phyloP scores from a whole-genome alignment of 2,113 vertebrate genomes.

The Prinia subflava region DNA sequence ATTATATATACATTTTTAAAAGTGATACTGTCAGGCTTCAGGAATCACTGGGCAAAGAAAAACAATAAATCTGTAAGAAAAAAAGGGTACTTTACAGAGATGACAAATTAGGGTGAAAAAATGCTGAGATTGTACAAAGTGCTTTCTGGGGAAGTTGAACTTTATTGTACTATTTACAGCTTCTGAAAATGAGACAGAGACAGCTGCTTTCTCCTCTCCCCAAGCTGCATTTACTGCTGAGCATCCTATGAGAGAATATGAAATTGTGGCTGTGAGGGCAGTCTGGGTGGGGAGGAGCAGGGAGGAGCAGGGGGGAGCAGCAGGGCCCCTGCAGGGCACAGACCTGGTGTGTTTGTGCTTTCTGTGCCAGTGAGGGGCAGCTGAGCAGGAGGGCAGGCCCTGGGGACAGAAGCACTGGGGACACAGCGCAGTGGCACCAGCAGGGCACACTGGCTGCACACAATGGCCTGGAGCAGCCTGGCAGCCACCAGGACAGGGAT shows the following conservation, averaged over 20 bases:
- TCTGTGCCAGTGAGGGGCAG: background rate
- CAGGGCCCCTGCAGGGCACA: background rate
- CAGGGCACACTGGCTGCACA: background rate
- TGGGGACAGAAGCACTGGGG: background rate
- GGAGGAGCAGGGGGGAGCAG: background rate
- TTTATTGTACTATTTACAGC: background rate
- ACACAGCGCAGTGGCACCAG: background rate
- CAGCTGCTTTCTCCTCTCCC: background rate
- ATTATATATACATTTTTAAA: background rate
- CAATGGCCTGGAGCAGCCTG: background rate
- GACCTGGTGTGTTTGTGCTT: background rate
- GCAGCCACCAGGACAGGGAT: background rate
- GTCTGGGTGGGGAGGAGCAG: background rate
- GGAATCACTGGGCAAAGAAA: background rate
- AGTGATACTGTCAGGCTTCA: background rate
- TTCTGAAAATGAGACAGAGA: background rate
- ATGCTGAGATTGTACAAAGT: background rate
- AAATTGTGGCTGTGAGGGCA: background rate
- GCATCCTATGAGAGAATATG: background rate
- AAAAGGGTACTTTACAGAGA: background rate
- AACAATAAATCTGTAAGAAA: background rate
- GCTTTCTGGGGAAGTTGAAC: slow-evolving; percentile 35
- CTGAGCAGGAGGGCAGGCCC: background rate
- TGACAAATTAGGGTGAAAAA: background rate
- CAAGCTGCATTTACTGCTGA: background rate